Percentiles rank a stretch among this genome's conserved stretches.
Evolutionary conservation across 2,113 vertebrate genomes (phyloP).

Genomic region (Marcusenius ussheri): DNA sequence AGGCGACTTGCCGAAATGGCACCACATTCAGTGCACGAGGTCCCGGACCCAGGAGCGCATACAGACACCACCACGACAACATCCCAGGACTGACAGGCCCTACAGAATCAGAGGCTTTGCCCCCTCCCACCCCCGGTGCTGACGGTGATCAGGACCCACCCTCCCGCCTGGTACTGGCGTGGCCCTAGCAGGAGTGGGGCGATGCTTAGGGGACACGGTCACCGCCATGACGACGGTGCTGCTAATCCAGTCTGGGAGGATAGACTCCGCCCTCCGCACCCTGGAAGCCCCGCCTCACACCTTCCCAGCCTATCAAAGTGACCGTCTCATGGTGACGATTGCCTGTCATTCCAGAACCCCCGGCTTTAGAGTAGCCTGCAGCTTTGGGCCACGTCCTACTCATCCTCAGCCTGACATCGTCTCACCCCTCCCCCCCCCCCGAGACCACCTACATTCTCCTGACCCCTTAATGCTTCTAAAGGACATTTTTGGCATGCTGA

Average conservation of each 20-base stretch:
- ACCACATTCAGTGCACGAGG: background rate
- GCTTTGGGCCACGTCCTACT: slow-evolving; percentile 53
- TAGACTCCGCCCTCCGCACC: background rate
- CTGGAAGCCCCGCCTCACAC: slow-evolving; percentile 17
- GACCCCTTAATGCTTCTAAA: slow-evolving; percentile 15
- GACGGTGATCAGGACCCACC: background rate
- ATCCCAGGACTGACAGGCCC: background rate
- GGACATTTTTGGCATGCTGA: slow-evolving; percentile 25
- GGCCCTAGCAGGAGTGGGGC: background rate
- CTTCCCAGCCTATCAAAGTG: slow-evolving; percentile 35
- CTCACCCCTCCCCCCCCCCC: slow-evolving; percentile 11
- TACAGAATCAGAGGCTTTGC: background rate
- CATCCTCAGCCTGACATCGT: slow-evolving; percentile 50
- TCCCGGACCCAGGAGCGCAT: background rate
- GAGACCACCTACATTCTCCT: slow-evolving; percentile 49
- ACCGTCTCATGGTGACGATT: slow-evolving; percentile 55
- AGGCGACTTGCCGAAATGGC: background rate
- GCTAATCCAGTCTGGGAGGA: background rate
- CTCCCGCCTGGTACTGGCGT: background rate
- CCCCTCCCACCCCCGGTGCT: background rate
- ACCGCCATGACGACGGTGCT: background rate
- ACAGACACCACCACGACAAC: background rate
- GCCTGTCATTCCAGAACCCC: slow-evolving; percentile 52
- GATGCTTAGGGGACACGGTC: background rate
- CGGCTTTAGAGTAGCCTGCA: slow-evolving; percentile 26